These are phyloP conservation scores for Hemicordylus capensis DNA, from an alignment of 2,113 vertebrate genomes.

Conservation along the genomic window DNA sequence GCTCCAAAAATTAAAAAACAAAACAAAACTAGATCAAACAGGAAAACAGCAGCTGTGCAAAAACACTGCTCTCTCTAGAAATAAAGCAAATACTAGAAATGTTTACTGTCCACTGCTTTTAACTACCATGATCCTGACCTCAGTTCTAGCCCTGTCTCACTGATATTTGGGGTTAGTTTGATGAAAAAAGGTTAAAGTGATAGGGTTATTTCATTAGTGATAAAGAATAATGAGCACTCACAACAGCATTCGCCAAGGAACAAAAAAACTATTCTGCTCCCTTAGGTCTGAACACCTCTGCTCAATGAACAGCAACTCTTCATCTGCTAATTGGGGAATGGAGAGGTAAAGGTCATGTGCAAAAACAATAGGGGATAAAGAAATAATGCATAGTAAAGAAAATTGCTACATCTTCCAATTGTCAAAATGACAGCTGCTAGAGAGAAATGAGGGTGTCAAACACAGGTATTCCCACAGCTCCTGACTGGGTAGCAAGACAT, in stretches of 20 bases:
- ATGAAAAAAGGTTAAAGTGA: conserved; percentile 60
- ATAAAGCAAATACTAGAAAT: conserved; percentile 10
- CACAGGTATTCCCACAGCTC: conserved; percentile 26
- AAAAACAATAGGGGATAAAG: conserved; percentile 75
- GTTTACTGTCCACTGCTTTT: conserved; percentile 34
- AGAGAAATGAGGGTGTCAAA: conserved; percentile 43
- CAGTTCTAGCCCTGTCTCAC: conserved; percentile 43
- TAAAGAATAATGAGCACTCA: conserved; percentile 54
- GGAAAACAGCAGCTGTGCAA: neutral
- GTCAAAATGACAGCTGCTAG: conserved; percentile 58
- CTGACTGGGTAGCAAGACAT: conserved; percentile 58
- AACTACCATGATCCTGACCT: neutral
- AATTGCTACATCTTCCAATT: conserved; percentile 65
- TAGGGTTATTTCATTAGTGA: conserved; percentile 49
- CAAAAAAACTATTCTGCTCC: conserved; percentile 59
- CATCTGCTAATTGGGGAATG: conserved; percentile 67
- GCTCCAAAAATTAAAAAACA: neutral
- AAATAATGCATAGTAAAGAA: conserved; percentile 71
- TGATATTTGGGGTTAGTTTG: conserved; percentile 44
- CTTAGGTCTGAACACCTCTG: conserved; percentile 56
- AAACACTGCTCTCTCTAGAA: neutral
- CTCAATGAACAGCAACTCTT: conserved; percentile 70
- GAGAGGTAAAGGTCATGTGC: conserved; percentile 70
- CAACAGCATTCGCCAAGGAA: conserved; percentile 32
- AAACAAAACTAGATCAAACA: neutral